These are phyloP conservation scores for Diadegma fenestrale DNA, from an alignment of 2,888 invertebrate genomes.

Conservation along the genomic window DNA sequence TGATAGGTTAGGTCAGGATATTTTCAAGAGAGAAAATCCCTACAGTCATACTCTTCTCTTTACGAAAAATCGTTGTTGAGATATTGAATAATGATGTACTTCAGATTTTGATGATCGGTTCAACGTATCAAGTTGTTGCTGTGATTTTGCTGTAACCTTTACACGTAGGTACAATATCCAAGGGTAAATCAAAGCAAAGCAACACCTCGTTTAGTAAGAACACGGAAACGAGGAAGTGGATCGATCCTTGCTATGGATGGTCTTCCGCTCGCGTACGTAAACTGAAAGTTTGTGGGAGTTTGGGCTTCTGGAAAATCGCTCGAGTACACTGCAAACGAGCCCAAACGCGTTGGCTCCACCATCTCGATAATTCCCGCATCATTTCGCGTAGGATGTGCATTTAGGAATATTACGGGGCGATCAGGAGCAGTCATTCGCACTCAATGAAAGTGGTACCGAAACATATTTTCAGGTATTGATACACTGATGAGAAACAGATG, in stretches of 20 bases:
- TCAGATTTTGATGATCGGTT: not conserved
- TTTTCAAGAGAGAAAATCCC: too few species aligned
- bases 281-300: constrained; percentile 19
- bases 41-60: not conserved
- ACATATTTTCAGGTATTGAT: not conserved
- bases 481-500: not conserved
- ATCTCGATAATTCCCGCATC: constrained; percentile 20
- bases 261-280: constrained; percentile 3
- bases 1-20: not conserved
- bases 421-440: not conserved
- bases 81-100: not conserved
- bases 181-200: not conserved
- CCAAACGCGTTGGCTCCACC: constrained; percentile 11
- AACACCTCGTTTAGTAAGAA: not conserved
- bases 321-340: constrained; percentile 29
- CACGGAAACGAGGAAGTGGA: constrained; percentile 3
- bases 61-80: not conserved
- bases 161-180: not conserved
- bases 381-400: constrained; percentile 20
- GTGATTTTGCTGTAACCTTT: not conserved
- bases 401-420: not conserved
- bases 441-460: not conserved
- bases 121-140: not conserved
- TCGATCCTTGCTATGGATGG: not conserved
- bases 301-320: constrained; percentile 1